Conservation (phyloP, 2,797 vertebrate species). For the Sylvilagus floridanus region DNA sequence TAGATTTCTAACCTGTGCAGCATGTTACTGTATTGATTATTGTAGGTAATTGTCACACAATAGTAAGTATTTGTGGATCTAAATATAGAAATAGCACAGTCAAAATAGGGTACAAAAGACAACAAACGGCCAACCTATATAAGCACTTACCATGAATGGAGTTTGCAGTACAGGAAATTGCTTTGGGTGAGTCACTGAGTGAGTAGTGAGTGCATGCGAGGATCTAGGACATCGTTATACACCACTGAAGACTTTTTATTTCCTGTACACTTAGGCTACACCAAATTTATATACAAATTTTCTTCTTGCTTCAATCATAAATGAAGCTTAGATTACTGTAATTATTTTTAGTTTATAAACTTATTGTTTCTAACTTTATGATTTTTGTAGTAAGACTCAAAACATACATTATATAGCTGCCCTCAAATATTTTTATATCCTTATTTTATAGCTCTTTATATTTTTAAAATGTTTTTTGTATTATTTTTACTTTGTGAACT, state of each 20-base stretch:
- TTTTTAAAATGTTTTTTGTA: neutral
- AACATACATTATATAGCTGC: neutral
- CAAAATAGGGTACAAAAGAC: neutral
- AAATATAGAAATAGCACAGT: neutral
- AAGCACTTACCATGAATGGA: neutral
- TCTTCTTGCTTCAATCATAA: neutral
- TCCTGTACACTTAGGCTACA: too few species aligned
- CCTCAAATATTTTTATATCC: neutral
- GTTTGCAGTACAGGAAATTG: neutral
- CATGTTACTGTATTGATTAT: neutral
- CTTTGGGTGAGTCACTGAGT: neutral
- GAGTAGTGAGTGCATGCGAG: neutral
- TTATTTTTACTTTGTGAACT: too few species aligned
- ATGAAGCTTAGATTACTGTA: neutral
- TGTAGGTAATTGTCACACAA: neutral
- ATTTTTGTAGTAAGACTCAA: neutral
- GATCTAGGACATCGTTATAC: rapidly evolving
- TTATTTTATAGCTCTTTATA: neutral
- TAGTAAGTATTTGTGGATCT: neutral
- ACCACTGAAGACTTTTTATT: neutral
- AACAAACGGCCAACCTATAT: neutral
- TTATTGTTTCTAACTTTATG: neutral
- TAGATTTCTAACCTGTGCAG: neutral
- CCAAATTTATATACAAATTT: neutral
- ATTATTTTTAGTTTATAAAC: neutral